Evolutionary conservation across 2,797 vertebrate species (phyloP).

Genomic region (Spinus pinus): DNA sequence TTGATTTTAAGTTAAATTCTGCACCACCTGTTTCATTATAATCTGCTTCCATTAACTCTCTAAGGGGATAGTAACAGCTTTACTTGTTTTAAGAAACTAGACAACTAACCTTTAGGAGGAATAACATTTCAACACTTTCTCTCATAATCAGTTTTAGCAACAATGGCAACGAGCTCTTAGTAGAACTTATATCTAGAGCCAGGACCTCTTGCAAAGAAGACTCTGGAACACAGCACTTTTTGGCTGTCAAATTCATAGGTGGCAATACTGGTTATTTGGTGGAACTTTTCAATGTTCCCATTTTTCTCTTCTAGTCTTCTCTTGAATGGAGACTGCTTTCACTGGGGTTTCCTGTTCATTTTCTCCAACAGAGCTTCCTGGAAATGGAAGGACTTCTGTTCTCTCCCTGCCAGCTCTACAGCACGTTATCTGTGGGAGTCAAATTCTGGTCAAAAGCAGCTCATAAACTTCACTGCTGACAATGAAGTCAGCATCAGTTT

Average conservation of each 20-base stretch:
- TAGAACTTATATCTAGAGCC: not conserved
- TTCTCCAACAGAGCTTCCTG: not conserved
- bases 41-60: not conserved
- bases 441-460: not conserved
- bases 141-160: not conserved
- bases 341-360: not conserved
- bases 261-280: not conserved
- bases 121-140: not conserved
- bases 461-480: not conserved
- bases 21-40: not conserved
- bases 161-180: not conserved
- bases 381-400: not conserved
- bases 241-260: not conserved
- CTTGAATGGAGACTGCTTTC: not conserved
- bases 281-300: not conserved
- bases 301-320: not conserved
- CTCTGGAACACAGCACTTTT: not conserved
- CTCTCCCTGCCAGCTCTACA: not conserved
- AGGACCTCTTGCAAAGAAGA: not conserved
- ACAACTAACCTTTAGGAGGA: not conserved
- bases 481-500: not conserved
- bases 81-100: not conserved
- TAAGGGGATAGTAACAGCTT: not conserved
- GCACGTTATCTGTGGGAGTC: not conserved
- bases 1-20: slow-evolving; percentile 16